Evolutionary conservation across 1,140 invertebrate species (phyloP).

Genomic region (Nephila pilipes): DNA sequence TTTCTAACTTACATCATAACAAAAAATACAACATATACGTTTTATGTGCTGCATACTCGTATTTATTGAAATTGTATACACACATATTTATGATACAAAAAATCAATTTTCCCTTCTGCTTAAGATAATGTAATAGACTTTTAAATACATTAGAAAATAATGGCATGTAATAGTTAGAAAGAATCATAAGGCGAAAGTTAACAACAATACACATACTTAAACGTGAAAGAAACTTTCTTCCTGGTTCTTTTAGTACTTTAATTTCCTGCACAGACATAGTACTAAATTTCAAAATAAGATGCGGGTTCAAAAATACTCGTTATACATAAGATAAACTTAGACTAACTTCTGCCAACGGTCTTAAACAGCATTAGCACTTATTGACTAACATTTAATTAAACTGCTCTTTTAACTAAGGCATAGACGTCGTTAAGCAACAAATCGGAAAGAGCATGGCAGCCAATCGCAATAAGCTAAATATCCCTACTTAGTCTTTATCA

Average conservation of each 20-base stretch:
- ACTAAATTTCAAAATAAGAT: not conserved
- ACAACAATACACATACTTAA: not conserved
- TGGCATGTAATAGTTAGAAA: too few species aligned
- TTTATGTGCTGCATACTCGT: too few species aligned
- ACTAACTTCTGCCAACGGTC: not conserved
- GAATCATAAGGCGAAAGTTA: too few species aligned
- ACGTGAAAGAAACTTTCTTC: not conserved
- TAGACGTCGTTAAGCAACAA: constrained; percentile 1
- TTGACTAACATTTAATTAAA: constrained; percentile 25
- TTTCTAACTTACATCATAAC: too few species aligned
- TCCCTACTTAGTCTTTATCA: constrained; percentile 50
- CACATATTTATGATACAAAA: too few species aligned
- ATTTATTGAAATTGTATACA: too few species aligned
- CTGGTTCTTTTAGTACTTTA: not conserved
- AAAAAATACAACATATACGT: too few species aligned
- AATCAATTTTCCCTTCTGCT: too few species aligned
- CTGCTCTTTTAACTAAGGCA: constrained; percentile 29
- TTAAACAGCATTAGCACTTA: constrained; percentile 23
- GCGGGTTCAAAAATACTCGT: not conserved
- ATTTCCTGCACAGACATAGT: not conserved
- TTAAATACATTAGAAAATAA: too few species aligned
- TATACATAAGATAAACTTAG: not conserved
- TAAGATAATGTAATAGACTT: too few species aligned
- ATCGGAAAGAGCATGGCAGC: not conserved
- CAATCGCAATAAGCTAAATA: constrained; percentile 67